Evolutionary conservation across 2,797 vertebrate genomes (phyloP).

Genomic region (Denticeps clupeoides): DNA sequence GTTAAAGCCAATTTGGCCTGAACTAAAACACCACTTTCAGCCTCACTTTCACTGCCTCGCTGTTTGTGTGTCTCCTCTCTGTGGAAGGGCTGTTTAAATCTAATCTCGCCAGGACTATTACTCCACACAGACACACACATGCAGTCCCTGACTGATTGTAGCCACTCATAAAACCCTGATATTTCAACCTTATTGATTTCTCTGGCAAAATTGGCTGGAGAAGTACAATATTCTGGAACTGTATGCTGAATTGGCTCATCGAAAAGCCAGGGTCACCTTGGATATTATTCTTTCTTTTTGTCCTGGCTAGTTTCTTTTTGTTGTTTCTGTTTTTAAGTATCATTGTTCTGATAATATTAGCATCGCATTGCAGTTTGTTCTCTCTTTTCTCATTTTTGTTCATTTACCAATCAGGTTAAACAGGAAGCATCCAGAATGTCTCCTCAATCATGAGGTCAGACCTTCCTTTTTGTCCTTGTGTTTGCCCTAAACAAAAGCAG

Average conservation of each 20-base stretch:
- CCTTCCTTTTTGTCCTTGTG: neutral
- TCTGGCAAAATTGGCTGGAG: slow-evolving; percentile 60
- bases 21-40: too few species aligned
- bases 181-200: slow-evolving; percentile 70
- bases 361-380: neutral
- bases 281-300: slow-evolving; percentile 30
- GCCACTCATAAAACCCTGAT: slow-evolving; percentile 61
- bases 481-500: slow-evolving; percentile 6
- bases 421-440: neutral
- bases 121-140: slow-evolving; percentile 30
- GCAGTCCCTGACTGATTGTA: slow-evolving; percentile 55
- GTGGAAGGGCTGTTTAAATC: slow-evolving; percentile 50
- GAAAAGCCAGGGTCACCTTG: slow-evolving; percentile 52
- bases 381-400: slow-evolving; percentile 19
- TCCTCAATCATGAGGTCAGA: neutral
- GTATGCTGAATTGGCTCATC: slow-evolving; percentile 47
- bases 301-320: slow-evolving; percentile 27
- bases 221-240: slow-evolving; percentile 49
- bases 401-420: neutral
- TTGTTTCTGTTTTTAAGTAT: slow-evolving; percentile 13
- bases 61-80: slow-evolving; percentile 31
- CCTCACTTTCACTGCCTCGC: slow-evolving; percentile 29
- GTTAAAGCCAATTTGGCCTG: too few species aligned
- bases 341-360: neutral
- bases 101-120: slow-evolving; percentile 56